Base-by-base conservation (phyloP, 2,888 invertebrate species). In the Scelioninae gen. 2 region DNA sequence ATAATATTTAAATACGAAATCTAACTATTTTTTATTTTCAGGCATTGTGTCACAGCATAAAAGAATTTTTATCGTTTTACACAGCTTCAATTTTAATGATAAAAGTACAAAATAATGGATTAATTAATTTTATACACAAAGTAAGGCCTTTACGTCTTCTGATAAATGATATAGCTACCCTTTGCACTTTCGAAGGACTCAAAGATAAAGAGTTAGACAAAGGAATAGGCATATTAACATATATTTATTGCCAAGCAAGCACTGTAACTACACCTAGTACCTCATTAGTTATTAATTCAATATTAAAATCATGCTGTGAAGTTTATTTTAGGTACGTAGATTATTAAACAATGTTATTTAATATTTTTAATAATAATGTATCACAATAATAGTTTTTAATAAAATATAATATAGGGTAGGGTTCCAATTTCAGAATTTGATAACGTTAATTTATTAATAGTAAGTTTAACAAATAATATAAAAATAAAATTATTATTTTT, bases 151-250 rank as follows among this genome's bases (percentile, higher is more conserved):
- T 86, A 16, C 81, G 83, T 0, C 60, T 67, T 7, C 60, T 85
- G 37, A 81, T 86, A 18, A 63, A 76, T 1, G 83, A 84, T 73
- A 78, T 86, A 1, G 81, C 84, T 7, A 78, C 74, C 57, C 76
- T 86, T 3, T 86, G 85, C 71, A 74, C 78, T 15, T 82, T 80
- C 65, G 79, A 82, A 48, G 78, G 68, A 9, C 75, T 80, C 13
- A 68, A 65, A 50, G 60, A 75, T 22, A 77, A 76, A n/a, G 57
- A 75, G 2, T 43, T 82, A 10, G 79, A 77, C 37, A 87, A 87
- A 76, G 91, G 92, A 1, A 90, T 89, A 0, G 90, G 89, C 22
- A 85, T 92, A 31, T 88, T 92, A 83, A 90, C 91, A 33, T 91
- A 91, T 80, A 85, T 92, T 64, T 92, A 91, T 80, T 88, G 89